These are phyloP conservation scores for Neogobius melanostomus DNA, from an alignment of 2,113 vertebrate genomes.

Conservation along the genomic window DNA sequence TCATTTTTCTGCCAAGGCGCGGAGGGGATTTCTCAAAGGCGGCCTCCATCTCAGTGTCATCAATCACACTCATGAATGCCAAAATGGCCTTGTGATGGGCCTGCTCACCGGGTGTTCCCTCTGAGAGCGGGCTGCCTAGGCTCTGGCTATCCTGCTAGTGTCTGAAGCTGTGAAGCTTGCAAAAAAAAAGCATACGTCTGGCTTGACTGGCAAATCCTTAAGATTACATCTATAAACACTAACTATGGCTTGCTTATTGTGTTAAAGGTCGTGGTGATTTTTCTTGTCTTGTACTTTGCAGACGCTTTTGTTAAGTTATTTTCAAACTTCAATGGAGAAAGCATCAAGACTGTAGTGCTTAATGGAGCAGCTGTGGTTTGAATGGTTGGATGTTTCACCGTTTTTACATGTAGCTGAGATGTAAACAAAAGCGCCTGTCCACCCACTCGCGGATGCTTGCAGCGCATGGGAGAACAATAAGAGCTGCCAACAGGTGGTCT, in stretches of 20 bases:
- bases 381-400: background rate
- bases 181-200: background rate
- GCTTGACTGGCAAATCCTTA: too few relatives aligned
- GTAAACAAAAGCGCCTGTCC: background rate
- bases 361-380: background rate
- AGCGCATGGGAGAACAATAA: background rate
- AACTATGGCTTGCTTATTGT: too few relatives aligned
- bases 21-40: slow-evolving; percentile 56
- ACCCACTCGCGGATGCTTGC: background rate
- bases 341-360: background rate
- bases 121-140: slow-evolving; percentile 70
- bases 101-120: slow-evolving; percentile 71
- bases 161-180: slow-evolving; percentile 42
- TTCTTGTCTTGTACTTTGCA: background rate
- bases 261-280: too few relatives aligned
- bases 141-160: slow-evolving; percentile 42
- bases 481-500: background rate
- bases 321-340: background rate
- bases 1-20: slow-evolving; percentile 37
- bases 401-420: slow-evolving; percentile 1
- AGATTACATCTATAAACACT: too few relatives aligned
- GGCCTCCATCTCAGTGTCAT: slow-evolving; percentile 65
- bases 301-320: too few relatives aligned
- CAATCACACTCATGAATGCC: slow-evolving; percentile 77
- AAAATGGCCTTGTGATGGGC: slow-evolving; percentile 72